phyloP scores from a whole-genome alignment of 2,888 invertebrate species.

The Drosophila conformis region DNA sequence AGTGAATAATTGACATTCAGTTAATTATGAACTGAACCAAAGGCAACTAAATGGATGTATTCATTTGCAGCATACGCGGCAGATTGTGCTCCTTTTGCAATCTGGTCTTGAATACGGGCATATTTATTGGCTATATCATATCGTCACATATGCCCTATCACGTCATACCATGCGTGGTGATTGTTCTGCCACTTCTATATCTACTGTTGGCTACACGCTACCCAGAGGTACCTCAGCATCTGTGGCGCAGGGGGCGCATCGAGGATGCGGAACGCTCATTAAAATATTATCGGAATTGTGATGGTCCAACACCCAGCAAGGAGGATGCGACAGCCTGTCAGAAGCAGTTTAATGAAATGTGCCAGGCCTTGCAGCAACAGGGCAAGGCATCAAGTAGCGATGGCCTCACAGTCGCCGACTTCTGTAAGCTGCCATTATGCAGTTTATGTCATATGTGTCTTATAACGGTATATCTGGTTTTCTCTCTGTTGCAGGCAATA shows the following conservation, averaged over 20 bases:
- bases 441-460: not conserved
- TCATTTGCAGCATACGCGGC: slow-evolving; percentile 75
- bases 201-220: slow-evolving; percentile 50
- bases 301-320: slow-evolving; percentile 48
- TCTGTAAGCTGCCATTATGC: slow-evolving; percentile 57
- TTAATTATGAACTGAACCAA: not conserved
- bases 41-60: not conserved
- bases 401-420: slow-evolving; percentile 45
- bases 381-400: slow-evolving; percentile 24
- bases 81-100: slow-evolving; percentile 75
- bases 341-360: slow-evolving; percentile 56
- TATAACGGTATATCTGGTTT: not conserved
- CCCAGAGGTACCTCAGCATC: slow-evolving; percentile 75
- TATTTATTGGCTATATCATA: slow-evolving; percentile 66
- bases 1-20: slow-evolving; percentile 34
- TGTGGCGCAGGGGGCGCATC: slow-evolving; percentile 57
- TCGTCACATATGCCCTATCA: slow-evolving; percentile 68
- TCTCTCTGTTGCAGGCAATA: slow-evolving; percentile 56
- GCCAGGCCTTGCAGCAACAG: slow-evolving; percentile 43
- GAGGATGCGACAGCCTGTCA: slow-evolving; percentile 61
- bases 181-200: slow-evolving; percentile 66
- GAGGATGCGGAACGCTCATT: slow-evolving; percentile 65
- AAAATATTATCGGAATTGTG: slow-evolving; percentile 69
- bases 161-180: slow-evolving; percentile 63
- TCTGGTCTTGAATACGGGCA: slow-evolving; percentile 67